Conservation (phyloP, 1,140 invertebrate species). For the Apocrypta bakeri region DNA sequence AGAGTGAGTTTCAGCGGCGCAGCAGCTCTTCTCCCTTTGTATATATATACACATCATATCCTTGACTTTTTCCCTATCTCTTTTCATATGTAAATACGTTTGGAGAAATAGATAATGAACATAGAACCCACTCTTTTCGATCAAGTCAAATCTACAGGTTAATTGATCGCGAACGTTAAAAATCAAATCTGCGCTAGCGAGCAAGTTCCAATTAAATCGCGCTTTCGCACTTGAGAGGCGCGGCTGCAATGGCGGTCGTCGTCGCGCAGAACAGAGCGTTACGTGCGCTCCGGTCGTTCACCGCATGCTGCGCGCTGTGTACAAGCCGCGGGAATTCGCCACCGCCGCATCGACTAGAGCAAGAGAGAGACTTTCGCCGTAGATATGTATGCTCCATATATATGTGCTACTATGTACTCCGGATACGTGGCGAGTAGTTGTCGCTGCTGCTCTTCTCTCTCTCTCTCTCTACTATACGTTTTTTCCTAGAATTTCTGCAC, state of each 20-base stretch:
- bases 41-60: too few species aligned
- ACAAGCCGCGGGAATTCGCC: slow-evolving; percentile 1
- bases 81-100: too few species aligned
- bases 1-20: slow-evolving; percentile 15
- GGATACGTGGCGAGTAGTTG: neutral
- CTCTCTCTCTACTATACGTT: too few species aligned
- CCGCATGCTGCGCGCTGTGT: neutral
- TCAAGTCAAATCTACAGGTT: too few species aligned
- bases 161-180: slow-evolving; percentile 9
- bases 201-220: slow-evolving; percentile 14
- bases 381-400: neutral
- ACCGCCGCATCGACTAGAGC: slow-evolving; percentile 1
- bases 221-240: slow-evolving; percentile 16
- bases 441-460: neutral
- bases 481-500: too few species aligned
- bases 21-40: neutral
- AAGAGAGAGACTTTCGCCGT: neutral
- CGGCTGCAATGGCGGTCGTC: slow-evolving; percentile 39
- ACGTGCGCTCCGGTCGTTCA: slow-evolving; percentile 22
- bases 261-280: neutral
- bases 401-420: neutral
- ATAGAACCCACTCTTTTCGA: too few species aligned
- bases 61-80: too few species aligned
- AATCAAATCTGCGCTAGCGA: neutral
- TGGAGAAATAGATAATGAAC: too few species aligned